Evolutionary conservation across 1,140 invertebrate species (phyloP), one percentile per base, ranked within the genome.

Genomic region (Drosophila littoralis): DNA sequence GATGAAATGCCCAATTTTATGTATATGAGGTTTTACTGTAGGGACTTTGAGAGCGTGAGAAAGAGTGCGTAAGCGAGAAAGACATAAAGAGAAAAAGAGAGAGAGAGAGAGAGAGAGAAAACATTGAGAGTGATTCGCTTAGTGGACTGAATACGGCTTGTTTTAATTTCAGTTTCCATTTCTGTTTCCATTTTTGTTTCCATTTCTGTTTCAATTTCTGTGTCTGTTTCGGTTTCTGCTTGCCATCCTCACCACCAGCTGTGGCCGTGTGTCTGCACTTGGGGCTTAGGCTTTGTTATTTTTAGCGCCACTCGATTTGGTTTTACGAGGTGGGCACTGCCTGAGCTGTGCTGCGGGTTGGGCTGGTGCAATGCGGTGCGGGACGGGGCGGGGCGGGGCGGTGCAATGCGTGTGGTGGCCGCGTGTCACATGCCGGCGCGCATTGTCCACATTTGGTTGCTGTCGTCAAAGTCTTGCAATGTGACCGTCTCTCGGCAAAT

Each of bases 271-370:
- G 66, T 63, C 72, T 75, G 72, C 72, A 69, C 58, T 69, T 75
- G 66, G 72, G 66, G 66, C 66, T 75, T 70, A 61, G 72, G 58
- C 66, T 63, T 63, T 45, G 72, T 75, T 75, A 75, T 75, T 75
- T 75, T 75, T 75, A 75, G 66, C 72, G 72, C 66, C 72, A 75
- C 57, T 75, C 65, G 65, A 69, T 67, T 36, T 48, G 46, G 33
- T 35, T 5, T 50, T 73, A 43, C 38, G 46, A 28, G 64, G 45
- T 58, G 64, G 50, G 50, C 7, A 42, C 5, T 28, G 22, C 22
- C 22, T 28, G 22, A 28, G 22, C 22, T 0, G 4, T 28, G 22
- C 22, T 28, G 22, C 22, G 22, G 22, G 4, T 5, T 28, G 22
- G 22, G 22, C 22, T 28, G 22, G 22, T 28, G 10, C 2, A 7